Evolutionary conservation across 2,888 invertebrate genomes (phyloP), one percentile per base, ranked within the genome.

Genomic region (Luperina nickerlii): DNA sequence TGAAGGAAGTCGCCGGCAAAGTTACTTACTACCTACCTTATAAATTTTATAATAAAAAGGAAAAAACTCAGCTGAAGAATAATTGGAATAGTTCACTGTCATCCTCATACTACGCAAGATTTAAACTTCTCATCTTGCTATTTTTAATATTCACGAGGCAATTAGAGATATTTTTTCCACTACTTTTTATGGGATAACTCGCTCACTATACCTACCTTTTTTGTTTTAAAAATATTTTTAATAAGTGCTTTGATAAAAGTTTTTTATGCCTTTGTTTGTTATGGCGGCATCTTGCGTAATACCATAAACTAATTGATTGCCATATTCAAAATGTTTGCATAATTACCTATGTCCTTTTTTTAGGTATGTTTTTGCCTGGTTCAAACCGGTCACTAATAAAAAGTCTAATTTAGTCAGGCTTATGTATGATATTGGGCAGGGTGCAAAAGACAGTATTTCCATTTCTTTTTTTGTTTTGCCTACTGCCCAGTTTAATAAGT

Each of bases 161-260:
- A 24, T 78, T 45, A 73, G 0, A 54, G 11, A 27, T 73, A 11
- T 66, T 84, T 70, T 48, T 74, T 32, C 9, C 2, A 38, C 3
- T 24, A 48, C 6, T 69, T 70, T 84, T 79, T 69, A 70, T 15
- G 20, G 18, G 8, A 32, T 38, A 69, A 51, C n/a, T 18, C 9
- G n/a, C 15, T 54, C 27, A 24, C 13, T 9, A 13, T 51, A 65
- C 65, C 11, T 24, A 65, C 5, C 9, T 62, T 60, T 60, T 54
- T 54, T 20, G 18, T 20, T 54, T 20, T 32, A 32, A 32, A 20
- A 54, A 20, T 54, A 54, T 54, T 54, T 54, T 20, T 8, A 54
- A 54, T 20, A 51, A 2, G 15, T 48, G 8, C 3, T 54, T 20
- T 32, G 63, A 60, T 62, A 70, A 24, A 20, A 57, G 69, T 74